Evolutionary conservation across 2,113 vertebrate genomes (phyloP), one percentile per base, ranked within the genome.

Genomic region (Antigone vipio): DNA sequence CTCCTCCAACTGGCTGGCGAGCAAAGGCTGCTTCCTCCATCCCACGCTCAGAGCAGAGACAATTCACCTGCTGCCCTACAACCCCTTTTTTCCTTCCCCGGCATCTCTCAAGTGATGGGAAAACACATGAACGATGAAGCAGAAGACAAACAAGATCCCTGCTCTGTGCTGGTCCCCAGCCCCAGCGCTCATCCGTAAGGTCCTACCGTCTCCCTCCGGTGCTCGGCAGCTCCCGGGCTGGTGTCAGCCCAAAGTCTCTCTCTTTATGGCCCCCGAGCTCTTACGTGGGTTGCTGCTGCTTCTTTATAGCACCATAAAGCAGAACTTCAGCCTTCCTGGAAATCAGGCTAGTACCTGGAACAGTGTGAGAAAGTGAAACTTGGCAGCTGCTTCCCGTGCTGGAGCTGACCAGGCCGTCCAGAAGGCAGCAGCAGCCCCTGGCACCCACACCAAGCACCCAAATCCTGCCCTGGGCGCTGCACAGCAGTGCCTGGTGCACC

Each of bases 251-350:
- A 26, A 7, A 10, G 1, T 4, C 21, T 24, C 45, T 5, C 17
- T 5, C 2, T 21, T 42, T 14, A 18, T 3, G 11, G 14, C 3
- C 3, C 2, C 22, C 0, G 0, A 2, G 38, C 8, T 3, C 2
- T 8, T 2, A 3, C 5, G 2, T 0, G 21, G 3, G 21, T 3
- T 17, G 11, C 15, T 30, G 3, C 11, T 24, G 12, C 40, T 42
- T 42, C 11, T 42, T 42, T 42, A 42, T 42, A 42, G 40, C 24
- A 24, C 13, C 13, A 26, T 12, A 52, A 52, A 52, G 24, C 23
- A 26, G 23, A 8, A 15, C 26, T 14, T 52, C 14, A 52, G 14
- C 50, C 12, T 52, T 52, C 13, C 50, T 52, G 50, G 50, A 52
- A 52, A 15, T 26, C 4, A 7, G 24, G 13, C 24, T 52, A 24